Evolutionary conservation across 2,113 vertebrate species (phyloP).

Genomic region (Accipiter cooperii): DNA sequence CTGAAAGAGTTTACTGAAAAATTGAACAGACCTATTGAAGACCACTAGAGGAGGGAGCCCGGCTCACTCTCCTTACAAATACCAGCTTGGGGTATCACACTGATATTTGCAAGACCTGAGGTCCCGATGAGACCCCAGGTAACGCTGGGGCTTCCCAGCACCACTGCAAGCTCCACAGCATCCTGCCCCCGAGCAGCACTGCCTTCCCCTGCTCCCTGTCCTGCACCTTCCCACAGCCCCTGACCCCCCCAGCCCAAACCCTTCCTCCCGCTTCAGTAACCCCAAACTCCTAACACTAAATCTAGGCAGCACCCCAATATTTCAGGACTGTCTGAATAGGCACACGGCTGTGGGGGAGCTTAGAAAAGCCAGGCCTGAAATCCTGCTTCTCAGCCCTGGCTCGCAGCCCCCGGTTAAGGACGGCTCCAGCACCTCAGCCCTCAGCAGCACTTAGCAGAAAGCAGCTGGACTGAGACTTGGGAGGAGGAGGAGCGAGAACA

Average conservation of each 20-base stretch:
- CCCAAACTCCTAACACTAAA: neutral
- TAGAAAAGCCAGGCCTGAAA: neutral
- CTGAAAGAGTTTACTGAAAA: neutral
- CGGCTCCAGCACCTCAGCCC: neutral
- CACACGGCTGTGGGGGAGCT: neutral
- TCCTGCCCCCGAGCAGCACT: neutral
- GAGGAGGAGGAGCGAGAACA: neutral
- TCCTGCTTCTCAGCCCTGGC: neutral
- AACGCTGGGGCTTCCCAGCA: fast-evolving
- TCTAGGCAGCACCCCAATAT: neutral
- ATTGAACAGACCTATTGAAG: neutral
- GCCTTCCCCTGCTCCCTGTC: neutral
- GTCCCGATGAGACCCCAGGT: neutral
- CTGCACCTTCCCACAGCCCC: neutral
- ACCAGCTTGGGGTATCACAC: neutral
- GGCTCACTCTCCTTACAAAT: neutral
- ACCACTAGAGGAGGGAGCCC: neutral
- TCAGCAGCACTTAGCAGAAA: neutral
- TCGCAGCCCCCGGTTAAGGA: neutral
- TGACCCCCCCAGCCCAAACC: neutral
- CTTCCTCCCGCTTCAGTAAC: neutral
- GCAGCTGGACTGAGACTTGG: neutral
- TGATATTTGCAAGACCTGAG: neutral
- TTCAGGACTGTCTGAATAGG: neutral
- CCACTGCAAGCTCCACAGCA: fast-evolving